A percentile compares a stretch with the other conserved stretches of the same genome.
phyloP scores from a whole-genome alignment of 2,888 invertebrate genomes.

The Tenodera sinensis region DNA sequence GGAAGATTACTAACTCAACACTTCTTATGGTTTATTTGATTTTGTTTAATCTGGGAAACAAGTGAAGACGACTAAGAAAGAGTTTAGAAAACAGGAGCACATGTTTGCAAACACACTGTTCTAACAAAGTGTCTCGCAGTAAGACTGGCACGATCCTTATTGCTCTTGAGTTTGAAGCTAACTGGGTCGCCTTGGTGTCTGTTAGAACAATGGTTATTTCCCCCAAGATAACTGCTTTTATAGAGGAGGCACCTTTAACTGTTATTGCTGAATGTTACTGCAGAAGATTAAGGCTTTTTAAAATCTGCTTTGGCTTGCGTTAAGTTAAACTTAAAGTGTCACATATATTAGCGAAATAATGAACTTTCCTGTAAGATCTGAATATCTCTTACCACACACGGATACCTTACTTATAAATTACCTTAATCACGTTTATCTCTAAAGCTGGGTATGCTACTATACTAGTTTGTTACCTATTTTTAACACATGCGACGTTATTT shows the following conservation, averaged over 20 bases:
- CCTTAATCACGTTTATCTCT: background rate
- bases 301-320: background rate
- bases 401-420: background rate
- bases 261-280: background rate
- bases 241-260: background rate
- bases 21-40: too few species aligned
- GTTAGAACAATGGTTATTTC: background rate
- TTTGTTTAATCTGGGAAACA: too few species aligned
- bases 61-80: too few species aligned
- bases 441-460: background rate
- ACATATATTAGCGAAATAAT: background rate
- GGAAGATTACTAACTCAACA: too few species aligned
- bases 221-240: background rate
- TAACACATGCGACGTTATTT: too few species aligned
- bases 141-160: background rate
- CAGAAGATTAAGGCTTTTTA: background rate
- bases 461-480: too few species aligned
- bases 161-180: background rate
- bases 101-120: background rate
- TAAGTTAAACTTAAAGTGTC: background rate
- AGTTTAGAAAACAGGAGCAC: background rate
- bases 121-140: background rate
- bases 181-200: background rate
- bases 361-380: background rate
- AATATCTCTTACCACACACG: background rate